These are phyloP conservation scores for Halcyon leucocephala DNA, from an alignment of 2,797 vertebrate genomes.

Conservation along the genomic window DNA sequence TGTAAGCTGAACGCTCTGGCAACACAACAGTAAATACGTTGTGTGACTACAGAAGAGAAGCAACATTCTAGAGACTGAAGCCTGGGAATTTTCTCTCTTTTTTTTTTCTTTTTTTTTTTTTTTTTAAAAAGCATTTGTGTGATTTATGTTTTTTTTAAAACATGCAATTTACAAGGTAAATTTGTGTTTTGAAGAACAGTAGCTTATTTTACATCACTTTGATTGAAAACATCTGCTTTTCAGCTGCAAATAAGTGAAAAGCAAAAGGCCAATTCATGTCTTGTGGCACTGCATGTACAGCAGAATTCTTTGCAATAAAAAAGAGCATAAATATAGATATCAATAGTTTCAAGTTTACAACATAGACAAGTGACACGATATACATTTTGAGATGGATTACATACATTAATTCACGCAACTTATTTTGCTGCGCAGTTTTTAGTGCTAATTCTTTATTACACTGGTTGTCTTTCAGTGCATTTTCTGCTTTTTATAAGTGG, in stretches of 20 bases:
- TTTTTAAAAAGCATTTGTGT: neutral
- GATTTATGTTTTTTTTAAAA: neutral
- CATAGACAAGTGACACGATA: neutral
- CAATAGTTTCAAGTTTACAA: neutral
- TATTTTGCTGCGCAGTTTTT: conserved; percentile 8
- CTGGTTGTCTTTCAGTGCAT: neutral
- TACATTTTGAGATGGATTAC: neutral
- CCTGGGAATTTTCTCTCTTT: neutral
- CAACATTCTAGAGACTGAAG: neutral
- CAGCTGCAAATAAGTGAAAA: conserved; percentile 33
- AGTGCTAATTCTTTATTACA: neutral
- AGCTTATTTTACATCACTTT: conserved; percentile 1
- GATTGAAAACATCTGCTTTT: conserved; percentile 2
- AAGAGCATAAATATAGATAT: conserved; percentile 37
- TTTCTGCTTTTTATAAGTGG: neutral
- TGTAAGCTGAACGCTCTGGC: neutral
- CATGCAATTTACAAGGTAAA: neutral
- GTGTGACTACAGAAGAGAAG: neutral
- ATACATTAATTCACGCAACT: neutral
- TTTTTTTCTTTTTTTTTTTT: neutral
- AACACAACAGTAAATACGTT: neutral
- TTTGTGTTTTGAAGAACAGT: conserved; percentile 4
- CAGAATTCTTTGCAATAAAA: conserved; percentile 6
- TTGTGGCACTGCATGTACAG: neutral
- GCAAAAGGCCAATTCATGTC: neutral